Base-by-base conservation (phyloP, 1,140 invertebrate genomes). In the Zaprionus vittiger region DNA sequence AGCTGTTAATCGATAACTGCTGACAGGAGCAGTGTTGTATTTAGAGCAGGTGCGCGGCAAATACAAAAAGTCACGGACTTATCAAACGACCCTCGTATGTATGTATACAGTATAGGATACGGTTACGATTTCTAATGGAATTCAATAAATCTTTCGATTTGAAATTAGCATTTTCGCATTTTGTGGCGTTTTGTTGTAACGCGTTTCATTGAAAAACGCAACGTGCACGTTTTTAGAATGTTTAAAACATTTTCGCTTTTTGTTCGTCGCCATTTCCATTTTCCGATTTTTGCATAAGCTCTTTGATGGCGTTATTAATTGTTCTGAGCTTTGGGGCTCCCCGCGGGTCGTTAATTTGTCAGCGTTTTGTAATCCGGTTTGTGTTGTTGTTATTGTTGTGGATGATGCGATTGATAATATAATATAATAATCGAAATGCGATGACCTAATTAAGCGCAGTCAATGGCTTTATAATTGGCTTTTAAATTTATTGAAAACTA, bases 131-230 rank as follows among this genome's bases (percentile, higher is more conserved):
- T 74, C 72, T 74, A 78, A 78, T 61, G 64, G 63, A 74, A 63
- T 59, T 44, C 49, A 56, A 79, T 79, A 71, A 75, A 79, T 79
- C 72, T 65, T 65, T 24, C 28, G 26, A 60, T 64, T 52, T 34
- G 24, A 31, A 38, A 75, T 75, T 79, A 61, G 49, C 66, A 66
- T 75, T 55, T 56, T 34, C 0, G 31, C 9, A 1, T 34, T 34
- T 11, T 34, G 9, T 34, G 37, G 34, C 44, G 54, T 11, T 34
- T 47, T 47, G 41, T 69, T 75, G 61, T 75, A 79, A 78, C 72
- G 60, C 41, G 54, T 70, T 75, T 56, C 72, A 78, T 74, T 78
- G 65, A 60, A 68, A 70, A 74, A 47, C 38, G 44, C 60, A 77
- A 72, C 57, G 69, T 56, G 20, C 70, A 73, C 63, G 71, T 65